Percentiles rank a stretch among this genome's conserved stretches.
Evolutionary conservation across 2,797 vertebrate species (phyloP).

Genomic region (Triplophysa bombifrons): DNA sequence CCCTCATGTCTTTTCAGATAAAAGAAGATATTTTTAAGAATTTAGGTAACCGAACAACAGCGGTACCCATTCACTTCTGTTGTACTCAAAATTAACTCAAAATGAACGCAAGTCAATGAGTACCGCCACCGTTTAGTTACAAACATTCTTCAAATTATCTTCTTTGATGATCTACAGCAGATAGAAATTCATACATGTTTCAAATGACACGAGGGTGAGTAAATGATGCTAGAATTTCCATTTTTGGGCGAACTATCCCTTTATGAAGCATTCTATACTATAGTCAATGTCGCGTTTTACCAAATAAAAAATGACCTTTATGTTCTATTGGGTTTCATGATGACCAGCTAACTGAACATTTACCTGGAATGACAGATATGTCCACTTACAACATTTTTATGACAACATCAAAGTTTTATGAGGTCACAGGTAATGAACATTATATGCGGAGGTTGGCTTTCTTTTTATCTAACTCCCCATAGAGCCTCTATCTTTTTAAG

Average conservation of each 20-base stretch:
- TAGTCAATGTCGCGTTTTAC: not conserved
- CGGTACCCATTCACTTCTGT: too few species aligned
- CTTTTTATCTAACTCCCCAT: slow-evolving; percentile 34
- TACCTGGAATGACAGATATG: slow-evolving; percentile 40
- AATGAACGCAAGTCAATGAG: too few species aligned
- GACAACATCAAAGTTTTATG: slow-evolving; percentile 24
- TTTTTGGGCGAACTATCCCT: not conserved
- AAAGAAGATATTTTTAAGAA: too few species aligned
- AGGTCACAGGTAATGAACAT: slow-evolving; percentile 52
- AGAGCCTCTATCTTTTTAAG: slow-evolving; percentile 29
- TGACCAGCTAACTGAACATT: slow-evolving; percentile 45
- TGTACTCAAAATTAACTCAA: too few species aligned
- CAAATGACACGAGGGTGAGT: not conserved
- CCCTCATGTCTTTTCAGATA: too few species aligned
- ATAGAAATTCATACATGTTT: too few species aligned
- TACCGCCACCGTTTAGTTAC: too few species aligned
- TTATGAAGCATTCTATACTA: not conserved
- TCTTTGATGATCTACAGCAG: too few species aligned
- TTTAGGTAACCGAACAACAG: too few species aligned
- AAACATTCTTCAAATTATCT: too few species aligned
- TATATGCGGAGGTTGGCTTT: slow-evolving; percentile 41
- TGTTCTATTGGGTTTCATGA: not conserved
- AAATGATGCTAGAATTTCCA: too few species aligned
- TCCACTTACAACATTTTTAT: slow-evolving; percentile 45
- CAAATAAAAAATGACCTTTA: not conserved